phyloP scores from a whole-genome alignment of 1,140 invertebrate species.

The Bathynomus jamesi region DNA sequence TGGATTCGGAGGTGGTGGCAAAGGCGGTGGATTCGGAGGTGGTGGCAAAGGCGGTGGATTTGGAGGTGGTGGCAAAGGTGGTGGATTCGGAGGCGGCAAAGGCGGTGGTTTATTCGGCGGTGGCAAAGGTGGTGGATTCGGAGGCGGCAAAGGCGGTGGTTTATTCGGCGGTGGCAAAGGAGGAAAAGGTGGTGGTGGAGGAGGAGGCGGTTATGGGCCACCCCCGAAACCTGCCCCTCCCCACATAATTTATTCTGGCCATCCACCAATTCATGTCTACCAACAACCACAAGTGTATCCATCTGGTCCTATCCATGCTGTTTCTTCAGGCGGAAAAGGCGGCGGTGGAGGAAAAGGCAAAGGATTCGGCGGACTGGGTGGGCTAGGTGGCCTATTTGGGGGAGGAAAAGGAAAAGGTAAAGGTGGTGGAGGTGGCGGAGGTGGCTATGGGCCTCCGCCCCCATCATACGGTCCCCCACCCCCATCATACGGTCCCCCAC shows the following conservation, averaged over 20 bases:
- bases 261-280: constrained; percentile 45
- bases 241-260: constrained; percentile 45
- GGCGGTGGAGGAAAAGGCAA: background rate
- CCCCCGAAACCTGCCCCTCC: constrained; percentile 36
- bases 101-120: background rate
- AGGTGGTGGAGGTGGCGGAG: constrained; percentile 6
- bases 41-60: too few species aligned
- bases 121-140: constrained; percentile 3
- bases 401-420: background rate
- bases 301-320: background rate
- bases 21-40: too few species aligned
- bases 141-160: background rate
- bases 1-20: too few species aligned
- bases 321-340: background rate
- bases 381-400: background rate
- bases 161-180: constrained; percentile 3
- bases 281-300: constrained; percentile 41
- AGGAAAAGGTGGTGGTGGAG: constrained; percentile 8
- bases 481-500: constrained; percentile 18
- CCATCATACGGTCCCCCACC: constrained; percentile 18
- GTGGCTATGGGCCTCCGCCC: constrained; percentile 13
- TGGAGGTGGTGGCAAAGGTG: background rate
- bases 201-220: constrained; percentile 14
- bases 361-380: constrained; percentile 1
- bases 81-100: background rate